phyloP scores from a whole-genome alignment of 2,113 vertebrate species.

The Gnathonemus longibarbis region DNA sequence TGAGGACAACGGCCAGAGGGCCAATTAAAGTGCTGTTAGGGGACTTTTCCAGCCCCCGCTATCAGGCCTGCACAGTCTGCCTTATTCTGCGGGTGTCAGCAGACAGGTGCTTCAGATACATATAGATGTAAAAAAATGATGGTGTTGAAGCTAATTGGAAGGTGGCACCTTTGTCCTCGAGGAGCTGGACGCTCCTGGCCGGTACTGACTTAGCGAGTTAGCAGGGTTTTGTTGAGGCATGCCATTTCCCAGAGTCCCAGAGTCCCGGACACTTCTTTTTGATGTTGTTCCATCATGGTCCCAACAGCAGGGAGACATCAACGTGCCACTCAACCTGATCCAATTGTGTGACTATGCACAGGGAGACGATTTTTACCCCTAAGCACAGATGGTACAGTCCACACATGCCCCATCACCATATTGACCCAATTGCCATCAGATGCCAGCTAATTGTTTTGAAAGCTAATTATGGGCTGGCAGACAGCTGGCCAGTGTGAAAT shows the following conservation, averaged over 20 bases:
- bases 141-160: not conserved
- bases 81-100: not conserved
- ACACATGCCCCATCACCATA: not conserved
- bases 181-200: not conserved
- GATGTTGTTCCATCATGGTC: not conserved
- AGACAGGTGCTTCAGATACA: not conserved
- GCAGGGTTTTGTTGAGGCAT: not conserved
- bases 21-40: not conserved
- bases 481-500: not conserved
- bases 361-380: not conserved
- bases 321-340: not conserved
- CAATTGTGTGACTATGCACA: not conserved
- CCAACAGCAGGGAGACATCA: not conserved
- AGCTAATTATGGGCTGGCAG: not conserved
- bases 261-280: not conserved
- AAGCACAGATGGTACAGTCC: not conserved
- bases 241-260: not conserved
- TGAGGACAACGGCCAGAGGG: not conserved
- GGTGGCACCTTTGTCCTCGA: not conserved
- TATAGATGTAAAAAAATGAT: not conserved
- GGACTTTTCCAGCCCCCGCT: not conserved
- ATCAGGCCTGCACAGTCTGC: not conserved
- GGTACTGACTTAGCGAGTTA: not conserved
- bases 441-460: not conserved
- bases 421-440: not conserved